Evolutionary conservation across 2,888 invertebrate species (phyloP).

Genomic region (Xanthostigma xanthostigma): DNA sequence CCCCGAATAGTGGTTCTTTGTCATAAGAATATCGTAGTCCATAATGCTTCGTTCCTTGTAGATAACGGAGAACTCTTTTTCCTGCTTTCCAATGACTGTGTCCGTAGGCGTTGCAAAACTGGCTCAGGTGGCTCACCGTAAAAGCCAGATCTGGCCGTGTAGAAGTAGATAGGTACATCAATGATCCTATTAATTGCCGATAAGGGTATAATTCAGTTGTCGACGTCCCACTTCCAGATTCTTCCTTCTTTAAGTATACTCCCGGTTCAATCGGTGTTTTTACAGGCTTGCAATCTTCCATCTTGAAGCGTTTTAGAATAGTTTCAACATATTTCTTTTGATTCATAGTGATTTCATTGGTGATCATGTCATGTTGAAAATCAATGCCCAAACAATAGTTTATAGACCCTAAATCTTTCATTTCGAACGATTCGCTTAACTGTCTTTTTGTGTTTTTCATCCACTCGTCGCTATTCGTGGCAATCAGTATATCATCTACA

Average conservation of each 20-base stretch:
- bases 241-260: too few species aligned
- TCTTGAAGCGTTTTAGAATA: background rate
- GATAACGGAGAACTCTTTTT: too few species aligned
- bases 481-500: too few species aligned
- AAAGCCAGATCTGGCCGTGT: background rate
- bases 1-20: slow-evolving; percentile 3
- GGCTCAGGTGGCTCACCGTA: slow-evolving; percentile 7
- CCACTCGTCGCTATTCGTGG: too few species aligned
- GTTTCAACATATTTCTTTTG: background rate
- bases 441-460: background rate
- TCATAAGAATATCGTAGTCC: too few species aligned
- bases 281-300: background rate
- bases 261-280: too few species aligned
- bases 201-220: too few species aligned
- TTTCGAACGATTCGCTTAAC: background rate
- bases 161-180: too few species aligned
- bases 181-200: too few species aligned
- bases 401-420: background rate
- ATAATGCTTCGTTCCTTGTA: too few species aligned
- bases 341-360: background rate
- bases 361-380: background rate
- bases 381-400: background rate
- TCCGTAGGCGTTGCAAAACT: slow-evolving; percentile 11
- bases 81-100: too few species aligned
- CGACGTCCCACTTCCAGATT: background rate